These are phyloP conservation scores for Campopleginae sp. DNA, from an alignment of 2,888 invertebrate genomes.

Conservation along the genomic window DNA sequence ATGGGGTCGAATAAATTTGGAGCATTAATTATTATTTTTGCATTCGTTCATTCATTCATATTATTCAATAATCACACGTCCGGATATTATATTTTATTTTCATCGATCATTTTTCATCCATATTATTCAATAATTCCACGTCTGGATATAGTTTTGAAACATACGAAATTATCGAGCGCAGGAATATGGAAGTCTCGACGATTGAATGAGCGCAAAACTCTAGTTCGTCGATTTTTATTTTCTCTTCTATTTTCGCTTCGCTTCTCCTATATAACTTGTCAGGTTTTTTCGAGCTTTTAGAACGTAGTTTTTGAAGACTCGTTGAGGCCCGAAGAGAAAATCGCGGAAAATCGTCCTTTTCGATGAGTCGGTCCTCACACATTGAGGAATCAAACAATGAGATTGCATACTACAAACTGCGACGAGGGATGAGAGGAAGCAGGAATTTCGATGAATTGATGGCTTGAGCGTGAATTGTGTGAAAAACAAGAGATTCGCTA, in stretches of 20 bases:
- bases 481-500: conserved; percentile 48
- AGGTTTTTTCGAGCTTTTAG: conserved; percentile 29
- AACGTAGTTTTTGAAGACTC: conserved; percentile 34
- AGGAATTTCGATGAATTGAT: conserved; percentile 49
- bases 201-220: conserved; percentile 5
- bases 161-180: background rate
- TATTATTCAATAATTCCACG: too few species aligned
- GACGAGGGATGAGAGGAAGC: conserved; percentile 43
- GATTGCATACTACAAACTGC: conserved; percentile 48
- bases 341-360: conserved; percentile 48
- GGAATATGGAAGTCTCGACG: background rate
- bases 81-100: too few species aligned
- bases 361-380: conserved; percentile 21
- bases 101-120: too few species aligned
- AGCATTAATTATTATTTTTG: too few species aligned
- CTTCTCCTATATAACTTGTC: conserved; percentile 15
- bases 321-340: conserved; percentile 21
- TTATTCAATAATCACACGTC: too few species aligned
- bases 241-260: conserved; percentile 44
- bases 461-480: conserved; percentile 39
- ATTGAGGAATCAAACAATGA: conserved; percentile 58
- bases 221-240: conserved; percentile 53
- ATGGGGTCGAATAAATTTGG: too few species aligned
- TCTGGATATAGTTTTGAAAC: too few species aligned
- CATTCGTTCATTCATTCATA: too few species aligned